Evolutionary conservation across 2,797 vertebrate genomes (phyloP).

Genomic region (Enteromius thamalakanensis): DNA sequence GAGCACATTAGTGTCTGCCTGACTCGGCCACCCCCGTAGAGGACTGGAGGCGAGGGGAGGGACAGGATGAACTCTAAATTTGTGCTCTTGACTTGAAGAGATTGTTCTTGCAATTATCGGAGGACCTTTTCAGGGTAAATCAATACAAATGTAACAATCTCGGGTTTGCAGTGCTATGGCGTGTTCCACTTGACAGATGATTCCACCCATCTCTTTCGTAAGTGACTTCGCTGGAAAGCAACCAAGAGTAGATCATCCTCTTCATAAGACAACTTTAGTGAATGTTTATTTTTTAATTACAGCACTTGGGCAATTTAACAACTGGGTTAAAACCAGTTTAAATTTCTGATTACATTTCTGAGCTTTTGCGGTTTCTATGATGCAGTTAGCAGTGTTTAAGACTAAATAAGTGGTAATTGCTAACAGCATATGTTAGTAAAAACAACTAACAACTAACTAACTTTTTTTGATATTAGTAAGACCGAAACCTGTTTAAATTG

Average conservation of each 20-base stretch:
- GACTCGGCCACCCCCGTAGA: background rate
- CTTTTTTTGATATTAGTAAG: background rate
- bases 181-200: conserved; percentile 60
- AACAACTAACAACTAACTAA: background rate
- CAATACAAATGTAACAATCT: conserved; percentile 67
- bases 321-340: no score
- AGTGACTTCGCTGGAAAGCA: conserved; percentile 45
- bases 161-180: conserved; percentile 54
- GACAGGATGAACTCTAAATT: conserved; percentile 62
- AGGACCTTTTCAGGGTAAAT: conserved; percentile 68
- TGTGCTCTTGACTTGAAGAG: conserved; percentile 71
- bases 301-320: conserved; percentile 15
- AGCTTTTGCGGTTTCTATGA: background rate
- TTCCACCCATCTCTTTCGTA: conserved; percentile 55
- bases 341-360: no score
- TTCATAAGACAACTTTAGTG: conserved; percentile 35
- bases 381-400: background rate
- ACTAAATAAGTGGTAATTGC: background rate
- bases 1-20: conserved; percentile 41
- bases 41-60: conserved; percentile 26
- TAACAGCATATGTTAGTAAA: background rate
- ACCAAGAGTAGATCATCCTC: conserved; percentile 49
- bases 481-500: background rate
- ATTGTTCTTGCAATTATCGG: conserved; percentile 71
- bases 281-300: conserved; percentile 57